Percentiles rank a stretch among this genome's conserved stretches.
Evolutionary conservation across 2,888 invertebrate species (phyloP).

Genomic region (Nomada fabriciana): DNA sequence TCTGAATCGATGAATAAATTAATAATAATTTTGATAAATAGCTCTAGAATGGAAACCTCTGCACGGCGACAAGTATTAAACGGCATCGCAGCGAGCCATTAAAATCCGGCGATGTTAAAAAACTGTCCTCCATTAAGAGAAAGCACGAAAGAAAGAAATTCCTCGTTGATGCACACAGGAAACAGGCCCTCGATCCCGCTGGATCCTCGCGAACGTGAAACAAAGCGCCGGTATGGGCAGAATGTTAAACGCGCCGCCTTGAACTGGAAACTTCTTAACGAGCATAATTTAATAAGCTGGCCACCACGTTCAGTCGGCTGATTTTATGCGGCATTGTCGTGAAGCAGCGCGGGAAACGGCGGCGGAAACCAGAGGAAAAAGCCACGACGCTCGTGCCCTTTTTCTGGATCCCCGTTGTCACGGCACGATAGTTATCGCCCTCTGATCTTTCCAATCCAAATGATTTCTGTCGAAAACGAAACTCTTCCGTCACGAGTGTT

Average conservation of each 20-base stretch:
- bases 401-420: constrained; percentile 48
- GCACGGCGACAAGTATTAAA: neutral
- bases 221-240: constrained; percentile 47
- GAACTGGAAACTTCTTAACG: constrained; percentile 49
- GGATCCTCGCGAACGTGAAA: constrained; percentile 16
- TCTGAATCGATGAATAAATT: too few species aligned
- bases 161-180: constrained; percentile 13
- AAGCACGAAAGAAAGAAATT: constrained; percentile 28
- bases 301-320: constrained; percentile 22
- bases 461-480: neutral
- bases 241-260: constrained; percentile 49
- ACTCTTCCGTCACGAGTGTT: neutral
- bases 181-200: constrained; percentile 21
- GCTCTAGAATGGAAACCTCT: too few species aligned
- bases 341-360: constrained; percentile 42
- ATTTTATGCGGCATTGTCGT: constrained; percentile 55
- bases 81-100: neutral
- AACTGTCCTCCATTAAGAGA: neutral
- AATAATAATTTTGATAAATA: too few species aligned
- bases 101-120: neutral
- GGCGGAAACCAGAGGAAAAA: constrained; percentile 38
- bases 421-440: constrained; percentile 40
- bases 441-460: constrained; percentile 26
- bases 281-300: constrained; percentile 56
- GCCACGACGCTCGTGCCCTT: constrained; percentile 43